phyloP scores from a whole-genome alignment of 2,113 vertebrate genomes.

The Rostratula benghalensis region DNA sequence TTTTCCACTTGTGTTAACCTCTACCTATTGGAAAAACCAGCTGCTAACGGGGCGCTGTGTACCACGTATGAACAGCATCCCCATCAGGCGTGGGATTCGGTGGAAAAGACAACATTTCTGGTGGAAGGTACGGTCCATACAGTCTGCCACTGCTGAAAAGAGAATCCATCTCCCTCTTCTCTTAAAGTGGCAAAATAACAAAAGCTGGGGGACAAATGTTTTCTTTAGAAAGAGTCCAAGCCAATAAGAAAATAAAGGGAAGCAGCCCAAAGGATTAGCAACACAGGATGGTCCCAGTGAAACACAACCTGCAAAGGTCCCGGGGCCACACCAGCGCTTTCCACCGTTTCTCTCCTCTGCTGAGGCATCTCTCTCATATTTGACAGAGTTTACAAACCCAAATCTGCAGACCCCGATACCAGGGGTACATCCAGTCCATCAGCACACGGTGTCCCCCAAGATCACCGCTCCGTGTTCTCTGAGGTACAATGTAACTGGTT shows the following conservation, averaged over 20 bases:
- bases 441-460: rapidly evolving
- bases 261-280: neutral
- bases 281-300: neutral
- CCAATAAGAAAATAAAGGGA: neutral
- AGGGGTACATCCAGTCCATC: rapidly evolving
- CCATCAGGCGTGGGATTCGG: neutral
- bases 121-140: neutral
- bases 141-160: neutral
- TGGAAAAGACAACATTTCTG: neutral
- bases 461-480: neutral
- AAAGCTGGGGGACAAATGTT: neutral
- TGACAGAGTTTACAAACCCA: too few species aligned
- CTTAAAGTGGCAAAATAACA: neutral
- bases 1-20: neutral
- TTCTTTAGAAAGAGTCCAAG: neutral
- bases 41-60: neutral
- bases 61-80: too few species aligned
- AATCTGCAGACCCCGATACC: neutral
- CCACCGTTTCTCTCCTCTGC: neutral
- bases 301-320: neutral
- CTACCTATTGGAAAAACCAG: neutral
- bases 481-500: neutral
- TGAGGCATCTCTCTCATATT: neutral
- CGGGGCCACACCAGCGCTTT: rapidly evolving
- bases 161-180: neutral